phyloP scores from a whole-genome alignment of 2,888 invertebrate genomes.

The Campopleginae sp. region DNA sequence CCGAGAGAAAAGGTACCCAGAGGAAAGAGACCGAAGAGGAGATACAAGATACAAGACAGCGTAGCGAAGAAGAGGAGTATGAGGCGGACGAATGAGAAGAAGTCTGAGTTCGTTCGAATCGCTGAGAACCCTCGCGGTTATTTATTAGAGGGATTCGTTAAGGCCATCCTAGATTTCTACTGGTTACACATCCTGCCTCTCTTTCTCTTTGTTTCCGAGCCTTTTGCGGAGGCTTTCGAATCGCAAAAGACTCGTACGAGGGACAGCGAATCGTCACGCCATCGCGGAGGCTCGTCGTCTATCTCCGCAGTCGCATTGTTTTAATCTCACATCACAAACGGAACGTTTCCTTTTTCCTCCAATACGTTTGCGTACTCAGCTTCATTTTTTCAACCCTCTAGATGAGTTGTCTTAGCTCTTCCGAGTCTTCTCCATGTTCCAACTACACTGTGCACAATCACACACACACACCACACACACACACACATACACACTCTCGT shows the following conservation, averaged over 20 bases:
- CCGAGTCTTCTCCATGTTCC: not conserved
- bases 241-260: slow-evolving; percentile 33
- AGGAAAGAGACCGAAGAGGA: slow-evolving; percentile 32
- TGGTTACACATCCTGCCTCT: slow-evolving; percentile 22
- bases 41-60: slow-evolving; percentile 29
- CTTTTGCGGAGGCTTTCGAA: slow-evolving; percentile 32
- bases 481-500: not conserved
- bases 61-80: slow-evolving; percentile 26
- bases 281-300: slow-evolving; percentile 37
- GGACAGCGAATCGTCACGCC: slow-evolving; percentile 62
- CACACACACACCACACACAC: not conserved
- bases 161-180: slow-evolving; percentile 73
- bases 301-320: slow-evolving; percentile 61
- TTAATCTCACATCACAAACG: slow-evolving; percentile 56
- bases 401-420: not conserved
- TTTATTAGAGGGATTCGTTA: slow-evolving; percentile 82
- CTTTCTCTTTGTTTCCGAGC: slow-evolving; percentile 51
- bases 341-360: slow-evolving; percentile 44
- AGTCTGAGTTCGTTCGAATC: slow-evolving; percentile 50
- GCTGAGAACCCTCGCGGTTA: slow-evolving; percentile 73
- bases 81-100: slow-evolving; percentile 56
- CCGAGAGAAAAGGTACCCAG: slow-evolving; percentile 49
- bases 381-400: slow-evolving; percentile 8
- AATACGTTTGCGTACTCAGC: slow-evolving; percentile 12
- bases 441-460: not conserved